Evolutionary conservation across 1,140 invertebrate species (phyloP).

Genomic region (Cephus cinctus): DNA sequence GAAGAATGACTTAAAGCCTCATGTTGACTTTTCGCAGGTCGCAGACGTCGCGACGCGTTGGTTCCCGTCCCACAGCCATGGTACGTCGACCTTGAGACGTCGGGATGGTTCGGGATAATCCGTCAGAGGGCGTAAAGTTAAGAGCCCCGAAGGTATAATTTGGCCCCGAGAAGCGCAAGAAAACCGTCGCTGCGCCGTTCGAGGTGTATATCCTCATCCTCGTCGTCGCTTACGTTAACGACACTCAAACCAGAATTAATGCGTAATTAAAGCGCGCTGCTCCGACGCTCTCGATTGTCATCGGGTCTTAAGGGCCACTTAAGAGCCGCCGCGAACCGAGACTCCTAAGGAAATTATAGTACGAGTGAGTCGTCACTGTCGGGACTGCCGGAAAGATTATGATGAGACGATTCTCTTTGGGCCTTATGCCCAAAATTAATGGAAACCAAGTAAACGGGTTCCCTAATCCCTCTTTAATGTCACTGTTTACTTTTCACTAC

Average conservation of each 20-base stretch:
- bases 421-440: too few relatives aligned
- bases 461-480: constrained; percentile 18
- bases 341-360: neutral
- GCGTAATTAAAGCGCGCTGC: constrained; percentile 36
- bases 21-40: too few relatives aligned
- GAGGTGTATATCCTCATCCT: too few relatives aligned
- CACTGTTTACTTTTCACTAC: constrained; percentile 18
- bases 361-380: too few relatives aligned
- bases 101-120: too few relatives aligned
- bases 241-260: constrained; percentile 39
- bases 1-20: too few relatives aligned
- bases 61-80: too few relatives aligned
- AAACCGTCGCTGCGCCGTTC: constrained; percentile 18
- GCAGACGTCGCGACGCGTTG: too few relatives aligned
- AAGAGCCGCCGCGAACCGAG: constrained; percentile 2
- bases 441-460: constrained; percentile 6
- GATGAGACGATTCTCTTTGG: too few relatives aligned
- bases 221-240: constrained; percentile 27
- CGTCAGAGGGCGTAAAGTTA: constrained; percentile 22
- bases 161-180: constrained; percentile 23
- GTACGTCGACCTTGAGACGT: too few relatives aligned
- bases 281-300: constrained; percentile 31
- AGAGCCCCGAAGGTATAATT: constrained; percentile 36
- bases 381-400: too few relatives aligned
- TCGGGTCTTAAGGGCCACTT: constrained; percentile 23